Conservation (phyloP, 2,888 invertebrate species). For the Drepanosiphum platanoidis region DNA sequence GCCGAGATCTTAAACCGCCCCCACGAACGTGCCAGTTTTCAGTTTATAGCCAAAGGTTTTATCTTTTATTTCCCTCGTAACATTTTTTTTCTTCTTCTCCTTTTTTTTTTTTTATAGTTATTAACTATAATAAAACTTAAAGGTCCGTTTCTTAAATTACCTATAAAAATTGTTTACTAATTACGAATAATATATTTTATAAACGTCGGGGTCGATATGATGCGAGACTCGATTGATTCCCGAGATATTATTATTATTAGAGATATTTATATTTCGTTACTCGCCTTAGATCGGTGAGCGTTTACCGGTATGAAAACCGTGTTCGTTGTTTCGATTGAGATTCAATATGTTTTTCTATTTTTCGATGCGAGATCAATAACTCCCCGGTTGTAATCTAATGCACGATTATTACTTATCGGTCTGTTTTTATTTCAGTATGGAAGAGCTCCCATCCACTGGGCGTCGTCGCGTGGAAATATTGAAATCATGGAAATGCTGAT, state of each 20-base stretch:
- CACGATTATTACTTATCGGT: not conserved
- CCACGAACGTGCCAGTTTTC: constrained; percentile 10
- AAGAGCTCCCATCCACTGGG: constrained; percentile 80
- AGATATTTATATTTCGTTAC: too few relatives aligned
- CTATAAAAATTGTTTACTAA: not conserved
- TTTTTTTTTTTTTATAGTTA: constrained; percentile 10
- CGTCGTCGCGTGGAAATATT: constrained; percentile 77
- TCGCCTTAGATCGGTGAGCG: too few relatives aligned
- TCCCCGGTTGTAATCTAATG: not conserved
- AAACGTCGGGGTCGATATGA: too few relatives aligned
- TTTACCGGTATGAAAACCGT: too few relatives aligned
- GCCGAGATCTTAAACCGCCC: constrained; percentile 21
- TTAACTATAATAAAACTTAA: constrained; percentile 7
- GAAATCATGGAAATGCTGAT: constrained; percentile 79
- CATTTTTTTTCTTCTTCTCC: too few relatives aligned
- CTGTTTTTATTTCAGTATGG: constrained; percentile 72
- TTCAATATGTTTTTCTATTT: not conserved
- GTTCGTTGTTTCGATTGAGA: not conserved
- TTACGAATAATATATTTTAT: not conserved
- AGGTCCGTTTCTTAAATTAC: not conserved
- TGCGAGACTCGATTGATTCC: too few relatives aligned
- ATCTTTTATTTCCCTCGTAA: constrained; percentile 33
- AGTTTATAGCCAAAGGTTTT: constrained; percentile 41
- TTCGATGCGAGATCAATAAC: too few relatives aligned
- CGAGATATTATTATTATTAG: too few relatives aligned